A percentile compares a stretch with the other conserved stretches of the same genome.
Evolutionary conservation across 2,113 vertebrate species (phyloP).

Genomic region (Mobula hypostoma): DNA sequence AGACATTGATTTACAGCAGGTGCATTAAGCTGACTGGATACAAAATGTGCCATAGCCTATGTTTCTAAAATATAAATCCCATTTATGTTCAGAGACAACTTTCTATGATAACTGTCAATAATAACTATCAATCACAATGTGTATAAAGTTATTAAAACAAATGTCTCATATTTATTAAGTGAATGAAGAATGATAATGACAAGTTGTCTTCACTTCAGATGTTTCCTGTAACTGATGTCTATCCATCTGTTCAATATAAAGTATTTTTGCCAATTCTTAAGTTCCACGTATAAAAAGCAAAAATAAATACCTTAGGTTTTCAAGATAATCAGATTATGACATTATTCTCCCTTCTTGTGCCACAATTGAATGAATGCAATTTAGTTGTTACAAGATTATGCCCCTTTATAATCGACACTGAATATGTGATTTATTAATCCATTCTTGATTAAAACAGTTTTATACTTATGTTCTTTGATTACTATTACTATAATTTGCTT

Average conservation of each 20-base stretch:
- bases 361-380: constrained; percentile 40
- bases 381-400: constrained; percentile 41
- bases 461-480: constrained; percentile 42
- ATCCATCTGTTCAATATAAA: background rate
- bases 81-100: background rate
- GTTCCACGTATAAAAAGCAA: background rate
- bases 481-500: constrained; percentile 40
- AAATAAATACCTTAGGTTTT: constrained; percentile 38
- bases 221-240: background rate
- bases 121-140: background rate
- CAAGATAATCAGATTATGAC: constrained; percentile 42
- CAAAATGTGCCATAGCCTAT: background rate
- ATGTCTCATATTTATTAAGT: background rate
- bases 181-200: background rate
- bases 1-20: background rate
- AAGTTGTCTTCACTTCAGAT: background rate
- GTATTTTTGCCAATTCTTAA: background rate
- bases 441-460: constrained; percentile 43
- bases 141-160: background rate
- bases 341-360: constrained; percentile 42
- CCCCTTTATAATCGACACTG: constrained; percentile 43
- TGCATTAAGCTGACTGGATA: background rate
- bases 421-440: constrained; percentile 45
- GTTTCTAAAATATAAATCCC: background rate
- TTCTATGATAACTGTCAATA: background rate